These are phyloP conservation scores for Acipenser ruthenus DNA, from an alignment of 2,797 vertebrate genomes.

Conservation along the genomic window DNA sequence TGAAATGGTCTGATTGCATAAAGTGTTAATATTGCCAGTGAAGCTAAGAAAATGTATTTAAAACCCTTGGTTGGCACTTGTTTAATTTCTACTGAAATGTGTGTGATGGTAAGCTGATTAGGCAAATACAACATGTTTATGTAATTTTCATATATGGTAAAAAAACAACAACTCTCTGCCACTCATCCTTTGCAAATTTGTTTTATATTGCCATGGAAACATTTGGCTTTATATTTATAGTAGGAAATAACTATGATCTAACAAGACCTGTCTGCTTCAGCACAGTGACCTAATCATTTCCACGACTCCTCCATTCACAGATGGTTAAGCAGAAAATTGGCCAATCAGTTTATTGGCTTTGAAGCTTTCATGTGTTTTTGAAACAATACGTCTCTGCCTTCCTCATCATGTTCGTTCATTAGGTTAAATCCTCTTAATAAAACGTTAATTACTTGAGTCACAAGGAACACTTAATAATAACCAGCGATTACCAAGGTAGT, in stretches of 20 bases:
- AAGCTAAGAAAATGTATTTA: too few relatives aligned
- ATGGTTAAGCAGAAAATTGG: conserved; percentile 4
- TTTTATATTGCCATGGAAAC: conserved; percentile 1
- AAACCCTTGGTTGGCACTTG: too few relatives aligned
- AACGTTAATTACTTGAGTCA: conserved; percentile 1
- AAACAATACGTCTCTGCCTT: background rate
- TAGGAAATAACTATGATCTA: background rate
- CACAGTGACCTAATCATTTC: background rate
- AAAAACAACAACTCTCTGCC: background rate
- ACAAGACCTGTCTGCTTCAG: background rate
- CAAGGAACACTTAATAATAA: background rate
- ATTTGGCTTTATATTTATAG: background rate
- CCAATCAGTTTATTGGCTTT: conserved; percentile 1
- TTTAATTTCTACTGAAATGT: too few relatives aligned
- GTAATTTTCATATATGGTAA: background rate
- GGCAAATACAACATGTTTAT: too few relatives aligned
- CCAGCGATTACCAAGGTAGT: background rate
- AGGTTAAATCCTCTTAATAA: conserved; percentile 1
- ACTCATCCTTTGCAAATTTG: background rate
- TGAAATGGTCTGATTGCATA: too few relatives aligned
- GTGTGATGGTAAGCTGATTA: too few relatives aligned
- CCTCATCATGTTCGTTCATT: background rate
- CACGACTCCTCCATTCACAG: background rate
- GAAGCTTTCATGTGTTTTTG: background rate
- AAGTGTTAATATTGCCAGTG: too few relatives aligned